Base-by-base conservation (phyloP, 1,140 invertebrate genomes). In the Listronotus bonariensis region DNA sequence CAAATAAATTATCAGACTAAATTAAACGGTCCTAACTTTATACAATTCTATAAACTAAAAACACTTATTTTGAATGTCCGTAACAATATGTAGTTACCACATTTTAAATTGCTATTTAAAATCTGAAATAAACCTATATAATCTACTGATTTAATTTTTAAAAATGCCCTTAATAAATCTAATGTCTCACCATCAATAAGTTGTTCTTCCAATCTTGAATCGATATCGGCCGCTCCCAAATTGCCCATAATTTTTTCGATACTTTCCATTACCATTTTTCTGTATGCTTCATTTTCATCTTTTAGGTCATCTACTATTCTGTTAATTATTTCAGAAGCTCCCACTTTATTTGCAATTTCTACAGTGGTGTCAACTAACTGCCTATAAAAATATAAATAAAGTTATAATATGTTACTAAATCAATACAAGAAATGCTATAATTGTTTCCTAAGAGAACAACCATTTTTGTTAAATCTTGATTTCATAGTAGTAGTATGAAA, bases 181-280 rank as follows among this genome's bases (percentile, higher is more conserved):
- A 26, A 26, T 36, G 3, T 36, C 34, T 60, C 48, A 52, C 98
- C 98, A 76, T 99, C 97, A 80, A 99, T 99, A 10, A 99, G 86
- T 76, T 98, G 97, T 81, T 99, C 98, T 80, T 99, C 98, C 0
- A 99, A 81, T 42, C 97, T 85, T 0, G 95, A 96, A 80, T 99
- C 97, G 49, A 99, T 97, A 78, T 99, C 97, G 0, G 95, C 93
- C 0, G 97, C 96, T 36, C 98, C 98, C 15, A 99, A 83, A 79
- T 98, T 97, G 6, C 92, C 93, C 87, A 99, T 95, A 60, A 99
- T 94, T 80, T 99, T 99, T 79, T 99, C 98, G 67, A 99, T 99
- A 0, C 96, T 99, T 80, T 99, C 98, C 96, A 99, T 99, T 0
- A 99, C 97, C 97, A 99, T 99, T 84, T 99, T 99, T 65, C 98